Conservation (phyloP, 92 coral and sea anemone species). For the Montipora capitata region DNA sequence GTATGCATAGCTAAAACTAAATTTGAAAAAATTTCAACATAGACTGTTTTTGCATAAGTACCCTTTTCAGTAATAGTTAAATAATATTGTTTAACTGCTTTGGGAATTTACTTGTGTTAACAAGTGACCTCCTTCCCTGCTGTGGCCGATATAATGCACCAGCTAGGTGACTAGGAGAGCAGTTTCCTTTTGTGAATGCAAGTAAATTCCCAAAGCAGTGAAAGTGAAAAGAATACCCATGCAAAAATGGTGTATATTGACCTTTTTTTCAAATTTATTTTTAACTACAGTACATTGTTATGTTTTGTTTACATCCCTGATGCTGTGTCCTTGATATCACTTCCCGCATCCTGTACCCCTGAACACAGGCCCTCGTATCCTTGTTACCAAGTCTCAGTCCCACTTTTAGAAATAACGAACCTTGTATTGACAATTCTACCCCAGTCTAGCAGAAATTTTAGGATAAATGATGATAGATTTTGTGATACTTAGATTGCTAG, state of each 20-base stretch:
- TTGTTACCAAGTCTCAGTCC: not conserved
- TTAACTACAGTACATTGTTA: not conserved
- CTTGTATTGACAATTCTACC: not conserved
- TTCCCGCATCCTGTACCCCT: not conserved
- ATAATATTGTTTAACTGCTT: no score
- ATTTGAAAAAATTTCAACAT: no score
- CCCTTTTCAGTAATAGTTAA: no score
- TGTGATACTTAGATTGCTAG: no score
- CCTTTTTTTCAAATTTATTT: not conserved
- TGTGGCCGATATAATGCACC: constrained; percentile 3
- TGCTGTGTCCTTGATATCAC: not conserved
- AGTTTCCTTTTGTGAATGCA: not conserved
- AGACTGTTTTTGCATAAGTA: no score
- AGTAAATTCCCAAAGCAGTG: not conserved
- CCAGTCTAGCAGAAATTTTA: not conserved
- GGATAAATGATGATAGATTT: no score
- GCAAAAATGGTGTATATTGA: not conserved
- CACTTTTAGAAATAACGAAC: not conserved
- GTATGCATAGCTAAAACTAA: no score
- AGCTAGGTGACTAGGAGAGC: not conserved
- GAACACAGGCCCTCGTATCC: not conserved
- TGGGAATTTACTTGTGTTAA: not conserved
- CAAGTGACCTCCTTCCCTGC: not conserved
- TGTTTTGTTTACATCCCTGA: not conserved
- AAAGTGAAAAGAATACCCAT: no score